phyloP scores from a whole-genome alignment of 2,888 invertebrate genomes.

The Zele albiditarsus region DNA sequence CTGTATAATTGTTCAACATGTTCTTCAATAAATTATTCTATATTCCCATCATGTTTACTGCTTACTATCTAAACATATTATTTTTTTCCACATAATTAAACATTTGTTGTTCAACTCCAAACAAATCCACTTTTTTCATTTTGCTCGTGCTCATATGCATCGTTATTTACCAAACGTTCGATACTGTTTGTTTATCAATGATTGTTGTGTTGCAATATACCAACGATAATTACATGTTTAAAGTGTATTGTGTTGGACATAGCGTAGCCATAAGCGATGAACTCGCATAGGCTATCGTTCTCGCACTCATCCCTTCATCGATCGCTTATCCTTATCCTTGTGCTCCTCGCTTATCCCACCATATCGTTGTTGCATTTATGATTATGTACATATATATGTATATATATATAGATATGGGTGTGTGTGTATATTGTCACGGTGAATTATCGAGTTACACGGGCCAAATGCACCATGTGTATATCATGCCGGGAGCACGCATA shows the following conservation, averaged over 20 bases:
- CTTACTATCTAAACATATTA: no score
- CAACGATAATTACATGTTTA: constrained; percentile 40
- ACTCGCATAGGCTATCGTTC: constrained; percentile 21
- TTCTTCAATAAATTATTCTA: no score
- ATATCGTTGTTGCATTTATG: not conserved
- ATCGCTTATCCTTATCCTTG: constrained; percentile 19
- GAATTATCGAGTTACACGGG: constrained; percentile 38
- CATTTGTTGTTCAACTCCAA: no score
- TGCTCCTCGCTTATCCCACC: not conserved
- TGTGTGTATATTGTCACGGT: constrained; percentile 34
- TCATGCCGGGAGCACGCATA: constrained; percentile 7
- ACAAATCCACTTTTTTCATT: no score
- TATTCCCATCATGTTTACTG: no score
- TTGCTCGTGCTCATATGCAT: not conserved
- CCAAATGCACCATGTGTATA: constrained; percentile 33
- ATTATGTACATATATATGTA: not conserved
- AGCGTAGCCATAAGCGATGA: constrained; percentile 24
- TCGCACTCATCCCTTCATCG: constrained; percentile 30
- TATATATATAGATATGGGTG: not conserved
- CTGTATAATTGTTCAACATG: no score
- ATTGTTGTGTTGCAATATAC: constrained; percentile 40
- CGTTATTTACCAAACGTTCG: not conserved
- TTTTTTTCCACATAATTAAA: no score
- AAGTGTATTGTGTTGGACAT: constrained; percentile 21
- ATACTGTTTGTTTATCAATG: constrained; percentile 32